These are phyloP conservation scores for Lissonota sp. DNA, from an alignment of 2,888 invertebrate genomes.

Conservation along the genomic window DNA sequence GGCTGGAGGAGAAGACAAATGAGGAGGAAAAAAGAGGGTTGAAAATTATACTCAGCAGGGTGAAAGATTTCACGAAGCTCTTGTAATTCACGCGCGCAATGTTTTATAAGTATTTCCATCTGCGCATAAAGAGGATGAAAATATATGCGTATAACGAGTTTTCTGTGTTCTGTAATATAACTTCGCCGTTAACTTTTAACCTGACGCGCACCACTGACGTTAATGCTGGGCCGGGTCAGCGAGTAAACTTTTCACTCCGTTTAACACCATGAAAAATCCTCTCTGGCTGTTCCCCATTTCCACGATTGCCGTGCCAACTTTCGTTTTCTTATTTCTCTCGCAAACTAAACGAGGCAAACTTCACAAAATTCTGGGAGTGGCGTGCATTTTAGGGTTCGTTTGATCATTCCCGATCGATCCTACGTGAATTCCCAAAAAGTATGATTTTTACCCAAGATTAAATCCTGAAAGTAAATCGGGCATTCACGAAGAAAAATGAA, in stretches of 20 bases:
- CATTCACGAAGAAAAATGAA: no score
- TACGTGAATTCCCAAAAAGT: no score
- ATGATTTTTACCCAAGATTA: no score
- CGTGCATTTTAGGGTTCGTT: no score
- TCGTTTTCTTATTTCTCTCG: not conserved
- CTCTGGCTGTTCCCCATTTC: no score
- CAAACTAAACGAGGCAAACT: no score
- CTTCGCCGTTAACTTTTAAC: conserved; percentile 46
- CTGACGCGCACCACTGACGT: not conserved
- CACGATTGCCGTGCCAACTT: not conserved
- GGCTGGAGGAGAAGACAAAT: no score
- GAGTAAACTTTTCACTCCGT: no score
- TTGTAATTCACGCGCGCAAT: conserved; percentile 31
- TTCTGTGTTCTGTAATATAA: conserved; percentile 20
- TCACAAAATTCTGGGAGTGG: no score
- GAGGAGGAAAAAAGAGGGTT: not conserved
- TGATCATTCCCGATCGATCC: no score
- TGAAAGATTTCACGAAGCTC: conserved; percentile 40
- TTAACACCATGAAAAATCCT: no score
- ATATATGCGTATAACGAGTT: conserved; percentile 30
- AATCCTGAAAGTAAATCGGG: no score
- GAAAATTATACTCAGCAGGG: conserved; percentile 7
- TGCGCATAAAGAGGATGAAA: not conserved
- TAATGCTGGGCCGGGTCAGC: not conserved
- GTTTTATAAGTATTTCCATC: not conserved